Percentiles rank a stretch among this genome's conserved stretches.
Evolutionary conservation across 2,888 invertebrate genomes (phyloP).

Genomic region (Reticulitermes lucifugus): DNA sequence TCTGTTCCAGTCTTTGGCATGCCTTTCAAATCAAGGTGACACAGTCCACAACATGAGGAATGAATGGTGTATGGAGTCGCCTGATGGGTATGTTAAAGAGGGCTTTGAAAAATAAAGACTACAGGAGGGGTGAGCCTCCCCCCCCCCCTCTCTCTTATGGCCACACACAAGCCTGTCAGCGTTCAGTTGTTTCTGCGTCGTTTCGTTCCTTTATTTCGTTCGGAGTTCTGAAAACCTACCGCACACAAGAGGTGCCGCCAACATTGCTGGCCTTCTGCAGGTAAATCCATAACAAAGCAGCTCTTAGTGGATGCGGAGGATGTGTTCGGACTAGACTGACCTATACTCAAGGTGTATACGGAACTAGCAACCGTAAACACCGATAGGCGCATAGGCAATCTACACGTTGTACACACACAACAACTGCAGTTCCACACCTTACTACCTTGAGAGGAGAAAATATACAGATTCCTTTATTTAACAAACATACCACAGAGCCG

Average conservation of each 20-base stretch:
- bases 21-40: slow-evolving; percentile 51
- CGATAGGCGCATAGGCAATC: too few relatives aligned
- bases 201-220: slow-evolving; percentile 1
- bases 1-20: slow-evolving; percentile 44
- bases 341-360: not conserved
- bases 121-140: not conserved
- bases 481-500: too few relatives aligned
- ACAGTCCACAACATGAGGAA: slow-evolving; percentile 37
- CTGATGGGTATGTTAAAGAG: slow-evolving; percentile 38
- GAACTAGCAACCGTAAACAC: too few relatives aligned
- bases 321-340: not conserved
- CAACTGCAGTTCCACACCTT: too few relatives aligned
- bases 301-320: not conserved
- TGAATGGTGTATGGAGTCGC: slow-evolving; percentile 44
- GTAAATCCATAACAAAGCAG: slow-evolving; percentile 25
- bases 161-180: slow-evolving; percentile 44
- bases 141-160: slow-evolving; percentile 6
- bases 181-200: slow-evolving; percentile 27
- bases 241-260: slow-evolving; percentile 25
- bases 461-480: too few relatives aligned
- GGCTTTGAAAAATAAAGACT: not conserved
- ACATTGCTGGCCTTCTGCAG: not conserved
- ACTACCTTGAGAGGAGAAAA: too few relatives aligned
- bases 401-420: too few relatives aligned
- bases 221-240: not conserved